A percentile compares a stretch with the other conserved stretches of the same genome.
Conservation (phyloP, 1,140 invertebrate species). For the Augochlora pura region DNA sequence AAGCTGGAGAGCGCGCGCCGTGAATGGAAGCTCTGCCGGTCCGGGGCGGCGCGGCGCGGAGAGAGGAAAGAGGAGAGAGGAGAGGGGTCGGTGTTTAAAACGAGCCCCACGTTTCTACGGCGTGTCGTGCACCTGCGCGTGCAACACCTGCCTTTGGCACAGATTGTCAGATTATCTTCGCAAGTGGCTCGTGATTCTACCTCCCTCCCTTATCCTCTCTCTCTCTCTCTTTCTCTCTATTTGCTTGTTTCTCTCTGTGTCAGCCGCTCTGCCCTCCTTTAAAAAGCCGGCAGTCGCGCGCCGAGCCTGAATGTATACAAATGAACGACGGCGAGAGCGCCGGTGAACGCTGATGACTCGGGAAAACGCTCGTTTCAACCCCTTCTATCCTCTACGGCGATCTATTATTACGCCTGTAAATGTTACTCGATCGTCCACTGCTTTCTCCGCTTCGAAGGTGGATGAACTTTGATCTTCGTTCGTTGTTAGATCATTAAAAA, state of each 20-base stretch:
- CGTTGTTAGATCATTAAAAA: too few relatives aligned
- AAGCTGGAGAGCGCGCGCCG: background rate
- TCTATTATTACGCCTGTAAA: too few relatives aligned
- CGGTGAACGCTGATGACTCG: background rate
- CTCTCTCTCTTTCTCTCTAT: background rate
- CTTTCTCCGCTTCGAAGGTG: too few relatives aligned
- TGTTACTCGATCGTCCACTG: too few relatives aligned
- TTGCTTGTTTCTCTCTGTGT: background rate
- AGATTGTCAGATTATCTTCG: constrained; percentile 43
- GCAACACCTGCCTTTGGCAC: constrained; percentile 37
- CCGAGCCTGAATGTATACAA: background rate
- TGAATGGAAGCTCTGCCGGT: constrained; percentile 9
- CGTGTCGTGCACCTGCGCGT: constrained; percentile 13
- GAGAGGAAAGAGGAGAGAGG: background rate
- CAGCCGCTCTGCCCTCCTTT: background rate
- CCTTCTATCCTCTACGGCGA: too few relatives aligned
- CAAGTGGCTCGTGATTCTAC: constrained; percentile 28
- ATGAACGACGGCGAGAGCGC: constrained; percentile 1
- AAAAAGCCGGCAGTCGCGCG: background rate
- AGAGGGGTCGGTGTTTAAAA: constrained; percentile 9
- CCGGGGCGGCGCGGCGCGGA: background rate
- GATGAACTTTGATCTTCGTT: too few relatives aligned
- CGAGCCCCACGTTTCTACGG: background rate
- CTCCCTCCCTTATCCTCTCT: too few relatives aligned
- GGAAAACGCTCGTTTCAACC: background rate